A percentile compares a stretch with the other conserved stretches of the same genome.
phyloP scores from a whole-genome alignment of 2,113 vertebrate species.

The Sapayoa aenigma region DNA sequence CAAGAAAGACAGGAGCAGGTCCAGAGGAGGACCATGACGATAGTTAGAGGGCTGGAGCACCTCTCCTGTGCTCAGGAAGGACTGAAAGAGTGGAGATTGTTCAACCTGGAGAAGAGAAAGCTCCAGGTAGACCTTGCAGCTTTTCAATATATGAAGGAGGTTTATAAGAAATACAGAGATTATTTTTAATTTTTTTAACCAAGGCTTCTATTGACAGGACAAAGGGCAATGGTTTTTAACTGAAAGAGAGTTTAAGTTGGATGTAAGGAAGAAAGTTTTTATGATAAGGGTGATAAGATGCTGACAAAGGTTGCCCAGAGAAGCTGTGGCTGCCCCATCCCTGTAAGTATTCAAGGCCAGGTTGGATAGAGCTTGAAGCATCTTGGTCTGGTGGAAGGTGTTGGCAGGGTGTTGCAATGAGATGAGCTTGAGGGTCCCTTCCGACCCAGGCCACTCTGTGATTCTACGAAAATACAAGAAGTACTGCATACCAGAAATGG shows the following conservation, averaged over 20 bases:
- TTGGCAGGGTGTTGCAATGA: background rate
- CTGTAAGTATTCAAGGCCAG: background rate
- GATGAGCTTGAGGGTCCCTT: background rate
- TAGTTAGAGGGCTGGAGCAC: background rate
- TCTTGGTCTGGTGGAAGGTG: background rate
- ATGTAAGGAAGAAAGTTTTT: background rate
- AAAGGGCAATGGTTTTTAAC: background rate
- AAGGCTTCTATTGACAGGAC: background rate
- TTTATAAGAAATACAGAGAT: background rate
- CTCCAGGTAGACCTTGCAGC: background rate
- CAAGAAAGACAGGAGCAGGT: background rate
- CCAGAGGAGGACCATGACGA: background rate
- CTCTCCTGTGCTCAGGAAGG: background rate
- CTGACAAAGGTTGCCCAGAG: background rate
- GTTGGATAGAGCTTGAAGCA: accelerated
- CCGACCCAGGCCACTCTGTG: background rate
- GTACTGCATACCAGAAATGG: background rate
- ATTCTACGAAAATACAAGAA: background rate
- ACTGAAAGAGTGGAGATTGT: background rate
- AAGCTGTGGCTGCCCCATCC: background rate
- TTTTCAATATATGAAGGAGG: background rate
- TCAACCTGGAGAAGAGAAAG: background rate
- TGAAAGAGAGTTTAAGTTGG: background rate
- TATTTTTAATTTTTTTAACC: background rate
- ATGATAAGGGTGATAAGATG: background rate